Conservation (phyloP, 2,888 invertebrate species). For the Dysmachus trigonus region DNA sequence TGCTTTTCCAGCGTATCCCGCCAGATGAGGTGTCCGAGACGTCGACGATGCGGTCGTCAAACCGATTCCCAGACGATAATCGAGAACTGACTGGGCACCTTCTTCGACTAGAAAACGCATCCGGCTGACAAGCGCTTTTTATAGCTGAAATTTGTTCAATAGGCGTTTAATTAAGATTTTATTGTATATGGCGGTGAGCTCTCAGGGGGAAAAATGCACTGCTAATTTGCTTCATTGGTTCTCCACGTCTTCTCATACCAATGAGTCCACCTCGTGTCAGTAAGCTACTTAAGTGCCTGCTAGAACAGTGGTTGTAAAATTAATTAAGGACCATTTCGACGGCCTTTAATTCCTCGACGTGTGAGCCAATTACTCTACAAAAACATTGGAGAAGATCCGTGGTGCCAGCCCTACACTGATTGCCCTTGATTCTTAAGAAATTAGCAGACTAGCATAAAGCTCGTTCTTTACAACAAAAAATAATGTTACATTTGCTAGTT, state of each 20-base stretch:
- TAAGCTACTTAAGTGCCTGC: neutral
- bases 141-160: neutral
- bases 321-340: neutral
- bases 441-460: neutral
- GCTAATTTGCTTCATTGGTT: neutral
- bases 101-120: neutral
- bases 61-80: neutral
- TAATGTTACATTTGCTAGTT: neutral
- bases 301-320: neutral
- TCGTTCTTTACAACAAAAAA: neutral
- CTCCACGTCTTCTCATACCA: neutral
- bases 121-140: neutral
- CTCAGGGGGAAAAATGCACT: neutral
- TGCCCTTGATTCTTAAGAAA: neutral
- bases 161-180: constrained; percentile 34
- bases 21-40: neutral
- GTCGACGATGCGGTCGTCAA: neutral
- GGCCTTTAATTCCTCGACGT: neutral
- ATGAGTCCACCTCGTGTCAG: neutral
- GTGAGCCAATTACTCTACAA: neutral
- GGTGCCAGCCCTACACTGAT: neutral
- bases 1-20: neutral
- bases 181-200: neutral
- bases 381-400: neutral
- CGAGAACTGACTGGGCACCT: neutral